Base-by-base conservation (phyloP, 2,888 invertebrate species). In the Morpho helenor region DNA sequence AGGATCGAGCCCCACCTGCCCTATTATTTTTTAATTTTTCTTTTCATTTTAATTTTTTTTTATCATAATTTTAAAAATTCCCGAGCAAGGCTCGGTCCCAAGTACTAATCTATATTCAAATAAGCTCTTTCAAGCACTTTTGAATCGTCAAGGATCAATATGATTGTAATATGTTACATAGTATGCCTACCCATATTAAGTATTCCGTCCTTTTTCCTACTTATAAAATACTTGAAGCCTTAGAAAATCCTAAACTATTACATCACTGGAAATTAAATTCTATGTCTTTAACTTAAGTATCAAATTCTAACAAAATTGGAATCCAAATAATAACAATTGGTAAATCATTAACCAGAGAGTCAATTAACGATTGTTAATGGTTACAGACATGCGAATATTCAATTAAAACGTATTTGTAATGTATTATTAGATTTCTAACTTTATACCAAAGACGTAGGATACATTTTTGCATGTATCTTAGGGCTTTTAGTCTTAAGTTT, bases 301-400 rank as follows among this genome's bases (percentile, higher is more conserved):
- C 16, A 41, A 46, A 39, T 56, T 49, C 10, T 8, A 9, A 8
- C 7, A 8, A 31, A 43, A 49, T 52, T 48, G 16, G 42, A 50
- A 53, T 44, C 45, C 39, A 61, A 63, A 52, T 50, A 52, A 56
- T 58, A 57, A 63, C 59, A 63, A 58, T 61, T 56, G 57, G 61
- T 59, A 58, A 65, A 63, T 60, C 56, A 60, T 60, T 60, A 59
- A 65, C 54, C 51, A 53, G 54, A 55, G 57, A 65, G 65, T 66
- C 66, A 68, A 69, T 70, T 70, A 70, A 66, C 66, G 48, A 53
- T 66, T 61, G 60, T 63, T 70, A 70, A 69, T 70, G 64, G 64
- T 62, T 60, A 56, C 57, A 54, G 57, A 59, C 71, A 70, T 68
- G 71, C 70, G 65, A 71, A 68, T 58, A 64, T 69, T 71, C 68